These are phyloP conservation scores for Oscheius onirici DNA, from an alignment of 2,888 invertebrate species.

Conservation along the genomic window DNA sequence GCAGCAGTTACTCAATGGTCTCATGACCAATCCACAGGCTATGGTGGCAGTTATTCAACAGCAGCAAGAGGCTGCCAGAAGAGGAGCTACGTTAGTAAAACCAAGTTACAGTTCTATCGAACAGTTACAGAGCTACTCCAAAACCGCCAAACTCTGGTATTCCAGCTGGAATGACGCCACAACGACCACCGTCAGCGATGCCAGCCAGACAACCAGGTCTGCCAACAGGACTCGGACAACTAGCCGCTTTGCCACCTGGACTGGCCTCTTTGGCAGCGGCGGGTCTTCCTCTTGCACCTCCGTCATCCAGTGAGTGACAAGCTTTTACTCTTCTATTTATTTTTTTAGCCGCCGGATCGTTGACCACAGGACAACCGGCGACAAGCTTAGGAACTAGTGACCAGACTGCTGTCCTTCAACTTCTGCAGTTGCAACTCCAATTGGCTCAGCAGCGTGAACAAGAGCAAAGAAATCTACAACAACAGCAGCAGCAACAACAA, in stretches of 20 bases:
- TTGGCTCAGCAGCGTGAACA: conserved; percentile 35
- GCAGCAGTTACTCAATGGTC: conserved; percentile 7
- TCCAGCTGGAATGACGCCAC: conserved; percentile 19
- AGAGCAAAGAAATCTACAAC: conserved; percentile 30
- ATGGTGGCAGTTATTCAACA: conserved; percentile 35
- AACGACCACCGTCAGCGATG: conserved; percentile 27
- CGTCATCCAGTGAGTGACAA: conserved; percentile 19
- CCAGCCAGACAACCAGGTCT: conserved; percentile 7
- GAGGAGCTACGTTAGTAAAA: conserved; percentile 32
- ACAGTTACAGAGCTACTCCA: conserved; percentile 26
- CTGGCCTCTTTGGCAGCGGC: conserved; percentile 8
- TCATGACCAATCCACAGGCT: conserved; percentile 34
- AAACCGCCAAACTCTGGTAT: conserved; percentile 14
- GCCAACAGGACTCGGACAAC: background rate
- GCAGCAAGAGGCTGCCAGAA: conserved; percentile 38
- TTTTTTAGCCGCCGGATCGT: conserved; percentile 28
- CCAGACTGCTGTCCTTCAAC: conserved; percentile 32
- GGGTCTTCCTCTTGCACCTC: conserved; percentile 18
- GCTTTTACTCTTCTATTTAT: background rate
- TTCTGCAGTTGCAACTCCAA: conserved; percentile 23
- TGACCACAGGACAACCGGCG: too few species aligned
- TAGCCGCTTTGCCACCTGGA: conserved; percentile 1
- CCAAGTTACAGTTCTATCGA: background rate
- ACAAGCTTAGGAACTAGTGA: conserved; percentile 37
- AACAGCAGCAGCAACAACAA: conserved; percentile 30